Conservation (phyloP, 2,797 vertebrate genomes). For the Graptemys geographica region DNA sequence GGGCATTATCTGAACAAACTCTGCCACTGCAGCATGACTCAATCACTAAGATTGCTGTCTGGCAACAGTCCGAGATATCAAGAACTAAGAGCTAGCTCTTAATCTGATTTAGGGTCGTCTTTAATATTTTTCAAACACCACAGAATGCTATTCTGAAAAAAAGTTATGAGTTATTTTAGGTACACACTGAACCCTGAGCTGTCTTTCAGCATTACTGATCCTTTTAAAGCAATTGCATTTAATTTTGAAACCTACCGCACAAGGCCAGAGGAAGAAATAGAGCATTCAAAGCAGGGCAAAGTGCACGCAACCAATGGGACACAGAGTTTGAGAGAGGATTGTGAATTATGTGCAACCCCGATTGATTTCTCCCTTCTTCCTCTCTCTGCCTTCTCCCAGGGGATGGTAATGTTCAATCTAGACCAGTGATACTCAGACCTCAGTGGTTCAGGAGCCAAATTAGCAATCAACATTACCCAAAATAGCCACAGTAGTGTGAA, state of each 20-base stretch:
- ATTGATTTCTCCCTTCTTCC: not conserved
- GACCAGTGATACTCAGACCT: no score
- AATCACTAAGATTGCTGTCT: conserved; percentile 85
- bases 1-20: conserved; percentile 80
- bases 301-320: not conserved
- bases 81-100: conserved; percentile 78
- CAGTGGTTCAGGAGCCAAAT: no score
- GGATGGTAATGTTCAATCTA: no score
- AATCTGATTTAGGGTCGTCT: conserved; percentile 83
- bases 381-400: not conserved
- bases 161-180: conserved; percentile 76
- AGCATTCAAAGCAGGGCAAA: conserved; percentile 35
- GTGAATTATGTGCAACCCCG: not conserved
- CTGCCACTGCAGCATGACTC: conserved; percentile 80
- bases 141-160: conserved; percentile 61
- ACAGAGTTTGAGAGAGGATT: not conserved
- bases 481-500: not conserved
- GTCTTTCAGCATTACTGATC: conserved; percentile 66
- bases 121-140: conserved; percentile 77
- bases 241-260: conserved; percentile 63
- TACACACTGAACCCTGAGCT: conserved; percentile 22
- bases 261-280: conserved; percentile 57
- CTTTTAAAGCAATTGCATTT: conserved; percentile 79
- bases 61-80: conserved; percentile 78
- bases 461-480: not conserved